Evolutionary conservation across 2,888 invertebrate genomes (phyloP), one percentile per base, ranked within the genome.

Genomic region (Caenorhabditis sp.): DNA sequence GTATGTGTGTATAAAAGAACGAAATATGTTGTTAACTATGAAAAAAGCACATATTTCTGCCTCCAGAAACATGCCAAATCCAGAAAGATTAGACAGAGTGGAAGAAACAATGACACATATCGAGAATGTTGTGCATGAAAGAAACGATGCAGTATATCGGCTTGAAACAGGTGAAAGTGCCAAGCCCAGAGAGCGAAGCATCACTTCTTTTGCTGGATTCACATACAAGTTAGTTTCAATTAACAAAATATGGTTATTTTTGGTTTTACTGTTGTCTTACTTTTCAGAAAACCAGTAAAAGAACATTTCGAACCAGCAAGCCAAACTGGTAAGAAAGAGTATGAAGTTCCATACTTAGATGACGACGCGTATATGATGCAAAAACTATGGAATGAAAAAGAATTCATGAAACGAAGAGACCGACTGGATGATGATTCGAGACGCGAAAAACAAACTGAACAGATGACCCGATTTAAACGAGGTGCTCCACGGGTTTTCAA

Each of bases 21-120:
- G 93, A 64, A 99, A 99, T 88, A 97, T 97, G 97, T 90, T 99
- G 21, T 89, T 94, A 76, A 97, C 97, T 1, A 96, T 97, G 97
- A 93, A 93, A 61, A 78, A 76, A 62, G 86, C 88, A 91, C 92
- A 89, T 92, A 92, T 83, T 31, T 89, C 91, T 51, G 90, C 92
- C 86, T 77, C 71, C 0, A 49, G 72, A 12, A 62, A 71, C 26
- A 65, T 87, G 68, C 85, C 87, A 8, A 86, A 86, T 76, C 85
- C 86, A 8, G 88, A 88, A 66, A 75, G 88, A 59, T 26, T 84
- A 14, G 85, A 88, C 75, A 71, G 81, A 17, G 82, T 87, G 24
- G 72, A 83, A 53, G 83, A 83, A 81, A 95, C 96, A 21, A 99
- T 99, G 99, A 91, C 92, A 75, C 95, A 97, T 88, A 90, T 99